Base-by-base conservation (phyloP, 2,888 invertebrate species). In the Drosophila borealis region DNA sequence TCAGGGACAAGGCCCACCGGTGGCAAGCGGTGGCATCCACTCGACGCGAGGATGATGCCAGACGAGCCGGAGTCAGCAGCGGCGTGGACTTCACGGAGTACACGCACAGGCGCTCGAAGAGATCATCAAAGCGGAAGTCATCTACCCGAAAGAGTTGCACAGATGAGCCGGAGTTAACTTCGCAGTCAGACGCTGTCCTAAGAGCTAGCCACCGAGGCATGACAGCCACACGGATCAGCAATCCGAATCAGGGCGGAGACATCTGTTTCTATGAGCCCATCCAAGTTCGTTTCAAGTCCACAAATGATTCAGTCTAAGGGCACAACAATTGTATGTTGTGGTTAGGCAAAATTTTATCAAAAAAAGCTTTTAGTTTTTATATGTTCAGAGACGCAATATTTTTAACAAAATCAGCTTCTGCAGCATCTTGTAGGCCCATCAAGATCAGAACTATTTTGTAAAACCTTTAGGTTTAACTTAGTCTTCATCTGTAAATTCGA, bases 11-110 rank as follows among this genome's bases (percentile, higher is more conserved):
- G 0, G 25, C 36, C 2, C n/a, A 17, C 0, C 17, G 54, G 4
- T 72, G 72, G 72, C 55, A 53, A 0, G 4, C 9, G 0, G 13
- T 34, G 1, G 56, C 49, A 2, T 4, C 33, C 17, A 21, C 17
- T 10, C 60, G 48, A 1, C 61, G 72, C 1, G 33, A 37, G 8
- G 9, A 49, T 2, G 11, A 75, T 9, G 72, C 76, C 8, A 17
- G 19, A 5, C 51, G 48, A 3, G 76, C 72, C 1, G 76, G 76
- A 1, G 19, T 75, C 17, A 3, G n/a, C 8, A 9, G 3, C 14
- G 4, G 2, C 11, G 6, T 8, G 11, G 13, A 36, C 10, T n/a
- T 2, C 3, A 0, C 10, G 1, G 49, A 39, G 2, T 4, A 19
- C 9, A 0, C 1, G 3, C 25, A 3, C 13, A 11, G 5, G 11